These are phyloP conservation scores for Euplagia quadripunctaria DNA, from an alignment of 2,888 invertebrate species.

Conservation along the genomic window DNA sequence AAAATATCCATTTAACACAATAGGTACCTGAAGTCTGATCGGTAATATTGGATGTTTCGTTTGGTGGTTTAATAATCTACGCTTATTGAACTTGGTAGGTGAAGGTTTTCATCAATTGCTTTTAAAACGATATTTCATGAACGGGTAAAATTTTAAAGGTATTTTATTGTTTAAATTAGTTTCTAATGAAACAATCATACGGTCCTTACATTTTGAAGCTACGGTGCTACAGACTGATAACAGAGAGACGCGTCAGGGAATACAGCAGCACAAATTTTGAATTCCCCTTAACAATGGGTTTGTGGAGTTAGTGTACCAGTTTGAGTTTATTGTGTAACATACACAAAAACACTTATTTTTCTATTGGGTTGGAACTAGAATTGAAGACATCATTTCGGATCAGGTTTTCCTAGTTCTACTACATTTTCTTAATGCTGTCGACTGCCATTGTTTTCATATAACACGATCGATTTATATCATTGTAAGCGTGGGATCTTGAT, in stretches of 20 bases:
- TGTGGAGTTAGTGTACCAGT: too few species aligned
- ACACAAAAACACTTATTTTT: neutral
- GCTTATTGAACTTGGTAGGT: neutral
- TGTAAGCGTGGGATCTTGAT: slow-evolving; percentile 23
- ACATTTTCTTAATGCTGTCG: too few species aligned
- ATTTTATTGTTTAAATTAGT: too few species aligned
- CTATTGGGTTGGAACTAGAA: neutral
- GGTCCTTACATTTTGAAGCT: too few species aligned
- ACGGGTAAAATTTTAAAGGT: too few species aligned
- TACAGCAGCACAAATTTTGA: too few species aligned
- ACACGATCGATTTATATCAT: neutral
- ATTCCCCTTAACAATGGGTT: too few species aligned
- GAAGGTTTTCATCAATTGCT: neutral
- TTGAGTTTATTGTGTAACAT: neutral
- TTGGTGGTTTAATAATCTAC: neutral
- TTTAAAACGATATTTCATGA: too few species aligned
- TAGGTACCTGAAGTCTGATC: slow-evolving; percentile 36
- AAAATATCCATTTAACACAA: slow-evolving; percentile 40
- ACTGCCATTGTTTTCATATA: neutral
- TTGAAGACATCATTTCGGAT: neutral
- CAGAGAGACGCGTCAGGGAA: too few species aligned
- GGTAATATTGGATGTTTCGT: slow-evolving; percentile 11
- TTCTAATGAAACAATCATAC: too few species aligned
- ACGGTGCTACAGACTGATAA: too few species aligned
- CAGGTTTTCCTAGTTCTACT: too few species aligned